These are phyloP conservation scores for Trematocara macrostoma DNA, from an alignment of 2,113 vertebrate species.

Conservation along the genomic window DNA sequence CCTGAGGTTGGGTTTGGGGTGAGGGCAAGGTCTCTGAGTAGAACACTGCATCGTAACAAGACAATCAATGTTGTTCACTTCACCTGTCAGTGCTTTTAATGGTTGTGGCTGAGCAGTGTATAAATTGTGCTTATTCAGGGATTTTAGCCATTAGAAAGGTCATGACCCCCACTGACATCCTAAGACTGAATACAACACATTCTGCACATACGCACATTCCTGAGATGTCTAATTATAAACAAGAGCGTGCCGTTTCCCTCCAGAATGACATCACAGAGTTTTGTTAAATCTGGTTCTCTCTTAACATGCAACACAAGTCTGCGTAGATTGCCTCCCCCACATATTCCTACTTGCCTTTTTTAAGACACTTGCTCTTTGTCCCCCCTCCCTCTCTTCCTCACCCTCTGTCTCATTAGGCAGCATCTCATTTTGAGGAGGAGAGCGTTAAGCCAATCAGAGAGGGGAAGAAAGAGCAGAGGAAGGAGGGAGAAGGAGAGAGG, in stretches of 20 bases:
- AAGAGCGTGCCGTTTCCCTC: neutral
- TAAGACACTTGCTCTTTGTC: conserved; percentile 66
- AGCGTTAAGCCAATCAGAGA: conserved; percentile 65
- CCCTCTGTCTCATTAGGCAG: conserved; percentile 64
- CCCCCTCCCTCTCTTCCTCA: conserved; percentile 50
- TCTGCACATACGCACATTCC: neutral
- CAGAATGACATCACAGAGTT: conserved; percentile 32
- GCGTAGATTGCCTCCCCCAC: conserved; percentile 59
- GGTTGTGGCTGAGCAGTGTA: neutral
- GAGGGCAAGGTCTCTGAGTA: neutral
- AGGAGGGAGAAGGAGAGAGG: conserved; percentile 28
- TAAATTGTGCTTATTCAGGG: neutral
- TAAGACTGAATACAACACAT: neutral
- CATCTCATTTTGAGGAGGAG: conserved; percentile 64
- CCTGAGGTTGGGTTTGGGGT: neutral
- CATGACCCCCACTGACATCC: conserved; percentile 4
- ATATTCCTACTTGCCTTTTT: conserved; percentile 47
- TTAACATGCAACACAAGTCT: conserved; percentile 44
- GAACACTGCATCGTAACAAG: neutral
- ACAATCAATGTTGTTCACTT: neutral
- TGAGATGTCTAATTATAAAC: neutral
- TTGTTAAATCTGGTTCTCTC: conserved; percentile 1
- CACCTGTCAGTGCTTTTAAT: neutral
- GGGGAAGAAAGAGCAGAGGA: conserved; percentile 47
- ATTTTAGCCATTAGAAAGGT: conserved; percentile 9